Evolutionary conservation across 2,113 vertebrate genomes (phyloP), one percentile per base, ranked within the genome.

Genomic region (Nibea albiflora): DNA sequence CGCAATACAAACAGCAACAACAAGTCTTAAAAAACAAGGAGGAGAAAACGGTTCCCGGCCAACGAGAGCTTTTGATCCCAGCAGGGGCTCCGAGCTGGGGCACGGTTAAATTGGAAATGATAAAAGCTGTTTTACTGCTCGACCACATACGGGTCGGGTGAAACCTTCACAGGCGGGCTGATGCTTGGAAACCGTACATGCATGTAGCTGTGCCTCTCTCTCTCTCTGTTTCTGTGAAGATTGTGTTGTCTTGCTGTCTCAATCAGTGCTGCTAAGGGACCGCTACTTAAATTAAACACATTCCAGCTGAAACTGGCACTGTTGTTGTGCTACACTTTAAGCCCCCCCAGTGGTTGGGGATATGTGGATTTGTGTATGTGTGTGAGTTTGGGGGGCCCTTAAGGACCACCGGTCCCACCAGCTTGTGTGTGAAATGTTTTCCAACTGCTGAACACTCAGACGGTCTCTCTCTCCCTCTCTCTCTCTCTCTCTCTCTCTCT

Each of bases 351-450:
- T 61, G 61, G 72, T 63, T 8, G 12, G 63, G 68, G 85, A 81
- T 77, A 73, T 81, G 70, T 70, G 75, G 69, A 84, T 88, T 65
- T 85, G 85, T 87, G 76, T 77, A 71, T 69, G 66, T 81, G 68
- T 80, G 77, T 66, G 70, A 20, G 84, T 81, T 79, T 76, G 77
- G 74, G 85, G 79, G 78, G 81, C 85, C 80, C 81, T 88, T 47
- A 72, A 78, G 68, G 71, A 80, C 58, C 82, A 72, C 63, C 14
- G 70, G 67, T 87, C 71, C 84, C 91, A 93, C 86, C 91, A 92
- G 88, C 86, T 90, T 91, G 89, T 92, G 85, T 93, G 90, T 90
- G 91, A 94, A 95, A 94, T 85, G 84, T 92, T 94, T 94, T 92
- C 87, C 90, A 94, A 92, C 85, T 72, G 73, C 85, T 90, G 81